Percentiles rank a stretch among this genome's conserved stretches.
Conservation (phyloP, 2,797 vertebrate genomes). For the Arctocebus calabarensis region DNA sequence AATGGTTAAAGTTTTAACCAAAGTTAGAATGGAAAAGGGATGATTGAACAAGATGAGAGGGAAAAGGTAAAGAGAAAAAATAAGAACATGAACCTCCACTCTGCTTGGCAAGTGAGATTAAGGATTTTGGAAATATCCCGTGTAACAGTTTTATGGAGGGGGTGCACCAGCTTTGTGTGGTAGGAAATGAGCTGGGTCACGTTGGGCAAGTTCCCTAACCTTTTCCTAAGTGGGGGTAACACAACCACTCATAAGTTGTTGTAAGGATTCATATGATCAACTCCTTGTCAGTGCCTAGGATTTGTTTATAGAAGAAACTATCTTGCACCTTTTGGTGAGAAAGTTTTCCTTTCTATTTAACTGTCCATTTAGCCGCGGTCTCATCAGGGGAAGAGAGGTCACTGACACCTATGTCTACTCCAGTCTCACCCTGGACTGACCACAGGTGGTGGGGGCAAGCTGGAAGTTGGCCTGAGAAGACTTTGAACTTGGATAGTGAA, state of each 20-base stretch:
- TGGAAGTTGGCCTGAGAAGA: background rate
- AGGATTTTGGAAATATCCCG: background rate
- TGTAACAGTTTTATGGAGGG: background rate
- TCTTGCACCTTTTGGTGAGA: background rate
- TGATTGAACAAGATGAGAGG: background rate
- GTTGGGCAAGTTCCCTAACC: background rate
- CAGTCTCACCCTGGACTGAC: background rate
- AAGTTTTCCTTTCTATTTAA: background rate
- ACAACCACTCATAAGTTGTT: background rate
- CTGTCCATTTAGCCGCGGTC: background rate
- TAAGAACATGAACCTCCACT: background rate
- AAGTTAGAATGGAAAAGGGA: background rate
- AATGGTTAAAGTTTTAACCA: background rate
- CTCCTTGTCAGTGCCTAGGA: background rate
- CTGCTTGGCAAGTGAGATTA: background rate
- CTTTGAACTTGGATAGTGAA: background rate
- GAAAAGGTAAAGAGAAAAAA: background rate
- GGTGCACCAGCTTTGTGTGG: background rate
- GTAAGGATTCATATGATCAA: background rate
- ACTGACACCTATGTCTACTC: background rate
- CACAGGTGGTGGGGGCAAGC: background rate
- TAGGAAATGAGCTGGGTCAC: background rate
- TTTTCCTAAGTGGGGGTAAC: no score
- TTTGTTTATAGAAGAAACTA: background rate
- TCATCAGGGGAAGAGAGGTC: background rate